phyloP scores from a whole-genome alignment of 2,797 vertebrate genomes.

The Alcedo quadribrachys region DNA sequence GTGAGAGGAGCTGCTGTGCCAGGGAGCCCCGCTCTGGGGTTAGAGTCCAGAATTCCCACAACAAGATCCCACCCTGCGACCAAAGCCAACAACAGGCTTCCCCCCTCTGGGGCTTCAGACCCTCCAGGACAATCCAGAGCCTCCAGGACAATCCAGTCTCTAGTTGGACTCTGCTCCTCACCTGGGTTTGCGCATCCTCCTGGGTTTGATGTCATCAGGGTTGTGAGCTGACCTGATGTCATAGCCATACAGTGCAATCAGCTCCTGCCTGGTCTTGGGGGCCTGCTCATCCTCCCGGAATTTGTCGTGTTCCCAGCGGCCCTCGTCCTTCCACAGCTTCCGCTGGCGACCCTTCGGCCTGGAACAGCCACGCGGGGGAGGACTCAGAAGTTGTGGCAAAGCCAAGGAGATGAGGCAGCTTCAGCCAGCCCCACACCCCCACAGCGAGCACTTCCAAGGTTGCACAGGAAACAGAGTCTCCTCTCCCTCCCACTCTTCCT shows the following conservation, averaged over 20 bases:
- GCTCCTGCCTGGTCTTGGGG: constrained; percentile 94
- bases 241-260: constrained; percentile 94
- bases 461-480: neutral
- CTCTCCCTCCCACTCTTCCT: neutral
- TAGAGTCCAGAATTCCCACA: neutral
- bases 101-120: neutral
- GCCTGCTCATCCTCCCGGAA: constrained; percentile 98
- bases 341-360: constrained; percentile 94
- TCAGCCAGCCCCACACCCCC: neutral
- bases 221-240: constrained; percentile 91
- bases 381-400: neutral
- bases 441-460: accelerated
- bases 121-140: accelerated
- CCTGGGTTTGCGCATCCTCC: constrained; percentile 88
- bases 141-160: neutral
- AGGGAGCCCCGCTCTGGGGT: accelerated
- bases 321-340: constrained; percentile 97
- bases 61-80: neutral
- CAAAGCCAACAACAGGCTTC: neutral
- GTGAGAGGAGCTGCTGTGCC: neutral
- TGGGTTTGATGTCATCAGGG: constrained; percentile 82
- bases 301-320: constrained; percentile 94
- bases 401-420: neutral
- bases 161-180: constrained; percentile 34
- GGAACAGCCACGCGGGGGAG: neutral